Evolutionary conservation across 2,797 vertebrate species (phyloP).

Genomic region (Cirrhinus mrigala): DNA sequence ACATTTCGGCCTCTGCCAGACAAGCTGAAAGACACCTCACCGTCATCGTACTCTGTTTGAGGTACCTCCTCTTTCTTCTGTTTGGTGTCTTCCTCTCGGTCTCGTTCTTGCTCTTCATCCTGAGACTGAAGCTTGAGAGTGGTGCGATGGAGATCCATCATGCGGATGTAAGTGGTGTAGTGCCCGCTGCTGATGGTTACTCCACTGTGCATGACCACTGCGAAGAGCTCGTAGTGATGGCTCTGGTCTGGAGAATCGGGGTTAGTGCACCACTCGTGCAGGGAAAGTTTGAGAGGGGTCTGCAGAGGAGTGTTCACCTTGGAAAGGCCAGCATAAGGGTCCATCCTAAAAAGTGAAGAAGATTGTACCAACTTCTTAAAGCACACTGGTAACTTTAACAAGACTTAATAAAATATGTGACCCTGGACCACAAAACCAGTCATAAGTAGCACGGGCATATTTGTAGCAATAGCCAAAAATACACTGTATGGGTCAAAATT

Average conservation of each 20-base stretch:
- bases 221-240: constrained; percentile 90
- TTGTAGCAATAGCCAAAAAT: no score
- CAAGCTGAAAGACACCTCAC: constrained; percentile 85
- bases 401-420: neutral
- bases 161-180: constrained; percentile 92
- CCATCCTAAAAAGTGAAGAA: constrained; percentile 77
- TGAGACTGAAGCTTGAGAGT: constrained; percentile 61
- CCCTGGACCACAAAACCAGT: no score
- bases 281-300: constrained; percentile 89
- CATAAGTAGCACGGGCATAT: no score
- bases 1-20: constrained; percentile 65
- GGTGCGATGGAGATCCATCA: constrained; percentile 83
- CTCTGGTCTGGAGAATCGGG: constrained; percentile 71
- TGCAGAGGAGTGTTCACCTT: constrained; percentile 96
- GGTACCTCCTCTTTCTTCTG: constrained; percentile 76
- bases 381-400: neutral
- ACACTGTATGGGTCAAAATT: no score
- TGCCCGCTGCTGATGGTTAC: constrained; percentile 97
- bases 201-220: constrained; percentile 97
- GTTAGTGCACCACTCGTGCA: constrained; percentile 93
- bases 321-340: constrained; percentile 92
- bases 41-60: constrained; percentile 79
- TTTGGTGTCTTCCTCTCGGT: constrained; percentile 63
- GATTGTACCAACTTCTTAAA: neutral
- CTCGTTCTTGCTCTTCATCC: constrained; percentile 54